Evolutionary conservation across 2,113 vertebrate genomes (phyloP).

Genomic region (Sialia sialis): DNA sequence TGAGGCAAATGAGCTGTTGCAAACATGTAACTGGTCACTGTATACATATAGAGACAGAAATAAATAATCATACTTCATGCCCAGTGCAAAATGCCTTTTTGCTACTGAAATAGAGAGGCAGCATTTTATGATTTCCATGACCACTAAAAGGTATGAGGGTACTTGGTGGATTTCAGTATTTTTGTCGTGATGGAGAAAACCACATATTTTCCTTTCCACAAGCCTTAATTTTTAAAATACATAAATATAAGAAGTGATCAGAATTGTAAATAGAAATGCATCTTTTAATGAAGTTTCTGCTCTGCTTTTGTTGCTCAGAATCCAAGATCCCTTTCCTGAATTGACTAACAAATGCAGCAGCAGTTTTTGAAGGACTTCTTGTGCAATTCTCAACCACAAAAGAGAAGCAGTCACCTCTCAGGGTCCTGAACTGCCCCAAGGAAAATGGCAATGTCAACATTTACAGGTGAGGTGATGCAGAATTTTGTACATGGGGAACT

Average conservation of each 20-base stretch:
- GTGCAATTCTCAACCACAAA: background rate
- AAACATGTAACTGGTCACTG: background rate
- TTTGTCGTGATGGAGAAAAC: background rate
- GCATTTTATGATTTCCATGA: background rate
- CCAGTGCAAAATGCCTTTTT: background rate
- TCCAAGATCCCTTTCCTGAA: background rate
- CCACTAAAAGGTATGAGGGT: background rate
- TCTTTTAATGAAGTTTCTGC: background rate
- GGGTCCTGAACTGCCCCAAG: background rate
- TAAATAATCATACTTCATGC: background rate
- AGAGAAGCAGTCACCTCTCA: background rate
- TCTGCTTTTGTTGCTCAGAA: background rate
- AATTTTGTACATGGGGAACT: background rate
- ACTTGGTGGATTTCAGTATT: background rate
- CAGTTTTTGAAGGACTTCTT: background rate
- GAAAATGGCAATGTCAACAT: background rate
- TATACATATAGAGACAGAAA: background rate
- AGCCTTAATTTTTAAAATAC: background rate
- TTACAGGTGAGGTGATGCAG: background rate
- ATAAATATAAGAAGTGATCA: background rate
- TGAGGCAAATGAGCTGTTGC: constrained; percentile 3
- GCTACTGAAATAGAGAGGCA: background rate
- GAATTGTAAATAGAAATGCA: background rate
- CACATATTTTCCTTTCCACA: background rate
- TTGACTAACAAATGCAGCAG: background rate